These are phyloP conservation scores for Glomeris marginata DNA, from an alignment of 2,888 invertebrate genomes.

Conservation along the genomic window DNA sequence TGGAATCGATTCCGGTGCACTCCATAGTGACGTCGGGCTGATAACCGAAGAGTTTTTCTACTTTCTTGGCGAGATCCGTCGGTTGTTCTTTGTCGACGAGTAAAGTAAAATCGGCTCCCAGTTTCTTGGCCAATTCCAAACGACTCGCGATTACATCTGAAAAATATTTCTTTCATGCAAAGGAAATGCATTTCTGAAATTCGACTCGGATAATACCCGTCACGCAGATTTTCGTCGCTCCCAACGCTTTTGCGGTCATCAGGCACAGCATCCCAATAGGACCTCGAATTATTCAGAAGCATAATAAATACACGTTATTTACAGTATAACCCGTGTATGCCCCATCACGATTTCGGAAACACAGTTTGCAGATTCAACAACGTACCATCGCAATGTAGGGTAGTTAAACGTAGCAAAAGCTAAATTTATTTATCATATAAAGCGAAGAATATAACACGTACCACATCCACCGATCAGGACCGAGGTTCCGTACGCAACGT, in stretches of 20 bases:
- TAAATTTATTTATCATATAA: neutral
- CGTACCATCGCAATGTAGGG: constrained; percentile 30
- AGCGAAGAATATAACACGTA: neutral
- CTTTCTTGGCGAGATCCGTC: constrained; percentile 15
- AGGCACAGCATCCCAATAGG: constrained; percentile 30
- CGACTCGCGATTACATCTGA: constrained; percentile 27
- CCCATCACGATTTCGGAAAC: no score
- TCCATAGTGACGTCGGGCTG: constrained; percentile 28
- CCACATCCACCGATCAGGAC: constrained; percentile 72
- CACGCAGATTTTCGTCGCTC: constrained; percentile 26
- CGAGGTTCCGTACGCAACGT: constrained; percentile 42
- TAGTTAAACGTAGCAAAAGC: constrained; percentile 19
- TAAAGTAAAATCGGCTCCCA: constrained; percentile 29
- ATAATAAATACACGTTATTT: no score
- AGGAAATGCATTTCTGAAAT: neutral
- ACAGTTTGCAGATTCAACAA: constrained; percentile 25
- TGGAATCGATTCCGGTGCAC: constrained; percentile 31
- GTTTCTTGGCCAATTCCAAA: constrained; percentile 27
- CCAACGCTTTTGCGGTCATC: constrained; percentile 29
- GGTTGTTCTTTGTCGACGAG: constrained; percentile 21
- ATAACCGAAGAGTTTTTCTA: constrained; percentile 8
- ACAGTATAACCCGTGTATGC: no score
- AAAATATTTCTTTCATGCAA: neutral
- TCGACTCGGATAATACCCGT: constrained; percentile 23
- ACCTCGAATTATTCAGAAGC: no score